Base-by-base conservation (phyloP, 2,113 vertebrate species). In the Rhabdomys dilectus region DNA sequence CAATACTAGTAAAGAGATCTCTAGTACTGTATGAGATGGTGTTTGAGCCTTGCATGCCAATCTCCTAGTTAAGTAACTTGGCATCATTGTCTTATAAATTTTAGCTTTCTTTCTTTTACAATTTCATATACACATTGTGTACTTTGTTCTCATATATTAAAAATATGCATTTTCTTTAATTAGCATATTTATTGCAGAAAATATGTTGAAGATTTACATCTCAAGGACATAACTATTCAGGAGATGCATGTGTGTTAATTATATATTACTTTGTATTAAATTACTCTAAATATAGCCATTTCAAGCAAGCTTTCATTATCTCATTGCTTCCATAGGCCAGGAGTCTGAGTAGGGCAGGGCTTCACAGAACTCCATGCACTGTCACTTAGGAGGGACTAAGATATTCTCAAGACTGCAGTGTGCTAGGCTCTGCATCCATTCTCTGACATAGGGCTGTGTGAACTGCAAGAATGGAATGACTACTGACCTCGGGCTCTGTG, bases 341-440 rank as follows among this genome's bases (percentile, higher is more conserved):
- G 48, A 84, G 21, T 70, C 24, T 22, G 34, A 53, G 19, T 39
- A 9, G 31, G 10, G 3, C 19, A 7, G 53, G 19, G 3, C 16
- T 42, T 34, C 22, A 4, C 2, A 62, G 70, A 62, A 5, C 2
- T 7, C n/a, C 5, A 17, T 42, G 36, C 66, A 89, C 19, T 22
- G 26, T 24, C 36, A 29, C 15, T 15, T 16, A 6, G 15, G 36
- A 77, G 1, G 0, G 24, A 22, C 62, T 19, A 1, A 4, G 19
- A 5, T 53, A n/a, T 29, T 82, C 7, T 70, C 31, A 21, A 39
- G 29, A 1, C 19, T 89, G 8, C n/a, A 1, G 0, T 36, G 6
- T 24, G 12, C 0, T 1, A 19, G 26, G 21, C 2, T 76, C n/a
- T 39, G 2, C 31, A 70, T 45, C n/a, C 31, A 22, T 0, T 3